These are phyloP conservation scores for Cepaea nemoralis DNA, from an alignment of 1,140 invertebrate species.

Conservation along the genomic window DNA sequence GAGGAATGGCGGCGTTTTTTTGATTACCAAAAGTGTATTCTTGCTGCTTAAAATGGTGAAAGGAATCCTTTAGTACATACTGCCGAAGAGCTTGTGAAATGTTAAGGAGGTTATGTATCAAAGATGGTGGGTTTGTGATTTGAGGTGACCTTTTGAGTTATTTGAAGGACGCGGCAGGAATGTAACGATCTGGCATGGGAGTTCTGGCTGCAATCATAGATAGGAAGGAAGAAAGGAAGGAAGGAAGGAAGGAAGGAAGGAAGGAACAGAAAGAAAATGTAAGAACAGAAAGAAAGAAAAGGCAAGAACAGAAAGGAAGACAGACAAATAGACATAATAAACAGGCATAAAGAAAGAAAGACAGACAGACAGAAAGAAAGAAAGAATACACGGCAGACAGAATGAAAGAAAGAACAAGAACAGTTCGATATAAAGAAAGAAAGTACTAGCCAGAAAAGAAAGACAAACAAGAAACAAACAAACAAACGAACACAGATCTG, in stretches of 20 bases:
- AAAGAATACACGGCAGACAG: conserved; percentile 9
- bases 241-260: background rate
- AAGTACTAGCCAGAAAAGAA: background rate
- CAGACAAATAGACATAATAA: background rate
- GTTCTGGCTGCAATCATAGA: no score
- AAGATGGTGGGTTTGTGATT: no score
- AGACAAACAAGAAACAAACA: background rate
- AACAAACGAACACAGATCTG: background rate
- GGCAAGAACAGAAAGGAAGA: background rate
- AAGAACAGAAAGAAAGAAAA: background rate
- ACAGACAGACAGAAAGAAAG: conserved; percentile 6
- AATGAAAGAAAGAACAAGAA: background rate
- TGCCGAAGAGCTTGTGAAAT: no score
- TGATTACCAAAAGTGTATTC: no score
- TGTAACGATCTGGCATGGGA: no score
- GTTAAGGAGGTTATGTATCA: no score
- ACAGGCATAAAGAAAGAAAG: background rate
- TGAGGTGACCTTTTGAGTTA: no score
- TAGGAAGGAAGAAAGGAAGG: background rate
- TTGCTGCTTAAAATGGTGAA: no score
- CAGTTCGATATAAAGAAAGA: background rate
- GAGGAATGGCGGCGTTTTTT: no score
- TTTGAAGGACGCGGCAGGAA: no score
- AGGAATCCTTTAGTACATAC: no score
- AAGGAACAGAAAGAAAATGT: background rate